Percentiles rank a stretch among this genome's conserved stretches.
phyloP scores from a whole-genome alignment of 2,797 vertebrate species.

The Ptychobarbus kaznakovi region DNA sequence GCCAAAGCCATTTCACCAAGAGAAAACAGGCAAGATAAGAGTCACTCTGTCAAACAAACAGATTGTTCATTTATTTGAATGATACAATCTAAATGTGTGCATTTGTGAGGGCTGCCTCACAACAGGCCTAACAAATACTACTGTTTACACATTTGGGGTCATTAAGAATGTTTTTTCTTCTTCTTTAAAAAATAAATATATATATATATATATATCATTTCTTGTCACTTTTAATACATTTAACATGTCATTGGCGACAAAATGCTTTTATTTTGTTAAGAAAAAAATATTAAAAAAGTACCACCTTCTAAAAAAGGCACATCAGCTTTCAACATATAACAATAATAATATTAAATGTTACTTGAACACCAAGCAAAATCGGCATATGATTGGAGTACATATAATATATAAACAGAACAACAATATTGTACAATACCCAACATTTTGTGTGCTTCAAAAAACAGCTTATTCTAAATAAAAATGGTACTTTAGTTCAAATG shows the following conservation, averaged over 20 bases:
- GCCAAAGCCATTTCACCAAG: not conserved
- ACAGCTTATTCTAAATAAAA: not conserved
- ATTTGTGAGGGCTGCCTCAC: not conserved
- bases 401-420: no score
- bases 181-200: not conserved
- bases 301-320: not conserved
- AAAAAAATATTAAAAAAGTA: no score
- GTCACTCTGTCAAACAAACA: conserved; percentile 3
- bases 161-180: not conserved
- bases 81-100: not conserved
- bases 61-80: not conserved
- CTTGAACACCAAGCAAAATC: not conserved
- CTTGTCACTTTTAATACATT: not conserved
- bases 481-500: not conserved
- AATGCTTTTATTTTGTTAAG: not conserved
- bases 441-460: not conserved
- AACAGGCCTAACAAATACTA: not conserved
- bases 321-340: not conserved
- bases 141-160: not conserved
- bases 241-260: not conserved
- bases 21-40: not conserved
- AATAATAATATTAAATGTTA: not conserved
- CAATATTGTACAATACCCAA: no score
- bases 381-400: not conserved
- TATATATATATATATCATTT: not conserved